phyloP scores from a whole-genome alignment of 2,113 vertebrate genomes.

The Trogon melanurus region DNA sequence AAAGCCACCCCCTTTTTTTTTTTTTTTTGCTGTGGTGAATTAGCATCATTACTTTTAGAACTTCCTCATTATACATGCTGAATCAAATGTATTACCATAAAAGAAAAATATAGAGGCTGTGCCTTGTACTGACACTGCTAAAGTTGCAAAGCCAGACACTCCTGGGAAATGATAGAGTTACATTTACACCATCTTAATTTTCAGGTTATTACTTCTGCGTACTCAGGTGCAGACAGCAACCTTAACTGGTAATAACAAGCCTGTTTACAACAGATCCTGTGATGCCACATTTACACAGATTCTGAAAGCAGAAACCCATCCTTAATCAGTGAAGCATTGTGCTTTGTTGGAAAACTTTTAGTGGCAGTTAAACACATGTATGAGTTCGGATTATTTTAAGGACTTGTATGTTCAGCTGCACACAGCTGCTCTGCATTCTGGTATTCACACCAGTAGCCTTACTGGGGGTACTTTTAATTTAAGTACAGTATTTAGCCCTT shows the following conservation, averaged over 20 bases:
- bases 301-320: background rate
- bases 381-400: background rate
- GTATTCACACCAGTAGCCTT: background rate
- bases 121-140: background rate
- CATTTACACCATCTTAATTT: background rate
- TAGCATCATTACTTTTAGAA: background rate
- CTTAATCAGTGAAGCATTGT: background rate
- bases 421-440: background rate
- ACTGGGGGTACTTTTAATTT: background rate
- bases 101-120: background rate
- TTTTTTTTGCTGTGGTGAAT: background rate
- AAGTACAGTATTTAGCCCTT: background rate
- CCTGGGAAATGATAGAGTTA: slow-evolving; percentile 6
- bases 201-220: slow-evolving; percentile 11
- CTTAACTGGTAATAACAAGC: background rate
- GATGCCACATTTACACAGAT: background rate
- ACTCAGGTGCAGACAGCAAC: background rate
- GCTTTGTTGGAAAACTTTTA: background rate
- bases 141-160: slow-evolving; percentile 7
- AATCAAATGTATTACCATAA: background rate
- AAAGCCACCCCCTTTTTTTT: background rate
- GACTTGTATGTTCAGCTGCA: background rate
- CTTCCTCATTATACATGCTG: background rate
- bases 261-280: background rate
- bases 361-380: background rate